Evolutionary conservation across 2,797 vertebrate species (phyloP).

Genomic region (Myioborus melanocephalus): DNA sequence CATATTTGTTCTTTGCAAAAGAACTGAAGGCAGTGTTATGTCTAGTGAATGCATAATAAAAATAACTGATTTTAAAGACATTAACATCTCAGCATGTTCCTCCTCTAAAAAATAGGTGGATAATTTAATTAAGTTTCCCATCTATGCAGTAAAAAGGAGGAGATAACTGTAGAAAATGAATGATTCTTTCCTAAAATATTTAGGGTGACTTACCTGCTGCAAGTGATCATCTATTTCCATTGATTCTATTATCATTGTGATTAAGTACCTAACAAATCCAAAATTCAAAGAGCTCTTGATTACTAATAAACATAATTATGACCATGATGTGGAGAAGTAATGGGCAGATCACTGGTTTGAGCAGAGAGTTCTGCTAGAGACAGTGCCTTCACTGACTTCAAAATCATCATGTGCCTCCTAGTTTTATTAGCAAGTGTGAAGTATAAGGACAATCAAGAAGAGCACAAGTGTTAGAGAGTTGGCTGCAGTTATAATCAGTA

Average conservation of each 20-base stretch:
- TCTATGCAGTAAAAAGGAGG: not conserved
- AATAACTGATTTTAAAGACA: not conserved
- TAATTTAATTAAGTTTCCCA: not conserved
- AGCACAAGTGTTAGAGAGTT: accelerated
- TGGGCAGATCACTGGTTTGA: not conserved
- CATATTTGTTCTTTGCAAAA: not conserved
- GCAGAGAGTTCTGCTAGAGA: not conserved
- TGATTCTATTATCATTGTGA: not conserved
- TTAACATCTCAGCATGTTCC: not conserved
- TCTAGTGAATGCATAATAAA: not conserved
- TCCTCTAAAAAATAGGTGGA: not conserved
- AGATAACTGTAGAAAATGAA: not conserved
- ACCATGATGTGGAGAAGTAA: not conserved
- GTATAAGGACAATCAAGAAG: not conserved
- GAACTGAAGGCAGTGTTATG: not conserved
- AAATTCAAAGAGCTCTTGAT: not conserved
- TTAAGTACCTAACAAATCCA: not conserved
- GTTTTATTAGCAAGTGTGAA: not conserved
- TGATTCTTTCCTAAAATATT: not conserved
- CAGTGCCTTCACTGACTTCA: not conserved
- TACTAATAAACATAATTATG: not conserved
- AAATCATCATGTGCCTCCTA: not conserved
- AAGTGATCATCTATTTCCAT: not conserved
- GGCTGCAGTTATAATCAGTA: not conserved
- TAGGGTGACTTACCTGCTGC: not conserved